Conservation (phyloP, 2,888 invertebrate genomes). For the Slavum lentiscoides region DNA sequence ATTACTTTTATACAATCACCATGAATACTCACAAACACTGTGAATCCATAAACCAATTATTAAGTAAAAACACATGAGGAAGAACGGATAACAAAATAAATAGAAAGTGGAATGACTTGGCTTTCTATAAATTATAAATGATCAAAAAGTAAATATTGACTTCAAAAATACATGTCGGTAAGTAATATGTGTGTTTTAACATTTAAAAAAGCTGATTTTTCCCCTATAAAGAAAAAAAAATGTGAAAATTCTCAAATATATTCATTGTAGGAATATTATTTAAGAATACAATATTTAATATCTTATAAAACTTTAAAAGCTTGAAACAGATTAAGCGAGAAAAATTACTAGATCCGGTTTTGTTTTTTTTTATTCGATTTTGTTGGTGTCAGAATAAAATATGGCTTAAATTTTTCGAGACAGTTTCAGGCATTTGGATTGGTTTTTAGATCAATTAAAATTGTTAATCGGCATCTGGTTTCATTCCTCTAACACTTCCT, state of each 20-base stretch:
- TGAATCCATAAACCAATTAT: constrained; percentile 47
- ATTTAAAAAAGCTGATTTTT: constrained; percentile 6
- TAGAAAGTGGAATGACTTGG: constrained; percentile 52
- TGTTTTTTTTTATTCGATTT: constrained; percentile 35
- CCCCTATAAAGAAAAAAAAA: constrained; percentile 15
- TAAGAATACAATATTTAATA: constrained; percentile 33
- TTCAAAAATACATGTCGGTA: constrained; percentile 15
- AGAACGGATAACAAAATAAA: constrained; percentile 41
- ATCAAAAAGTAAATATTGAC: constrained; percentile 13
- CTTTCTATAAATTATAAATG: constrained; percentile 43
- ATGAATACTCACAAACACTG: constrained; percentile 37
- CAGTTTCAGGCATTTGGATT: constrained; percentile 26
- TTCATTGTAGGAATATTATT: constrained; percentile 32
- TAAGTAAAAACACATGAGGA: constrained; percentile 48
- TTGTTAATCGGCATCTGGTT: constrained; percentile 67
- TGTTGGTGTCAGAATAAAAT: constrained; percentile 39
- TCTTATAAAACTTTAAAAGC: constrained; percentile 21
- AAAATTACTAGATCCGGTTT: constrained; percentile 40
- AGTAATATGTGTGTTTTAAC: constrained; percentile 15
- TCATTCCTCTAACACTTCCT: constrained; percentile 89
- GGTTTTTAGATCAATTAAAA: not conserved
- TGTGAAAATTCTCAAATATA: constrained; percentile 12
- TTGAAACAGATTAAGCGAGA: constrained; percentile 39
- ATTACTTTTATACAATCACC: constrained; percentile 49
- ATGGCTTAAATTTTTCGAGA: constrained; percentile 39